Evolutionary conservation across 2,888 invertebrate species (phyloP).

Genomic region (Spodoptera exigua): DNA sequence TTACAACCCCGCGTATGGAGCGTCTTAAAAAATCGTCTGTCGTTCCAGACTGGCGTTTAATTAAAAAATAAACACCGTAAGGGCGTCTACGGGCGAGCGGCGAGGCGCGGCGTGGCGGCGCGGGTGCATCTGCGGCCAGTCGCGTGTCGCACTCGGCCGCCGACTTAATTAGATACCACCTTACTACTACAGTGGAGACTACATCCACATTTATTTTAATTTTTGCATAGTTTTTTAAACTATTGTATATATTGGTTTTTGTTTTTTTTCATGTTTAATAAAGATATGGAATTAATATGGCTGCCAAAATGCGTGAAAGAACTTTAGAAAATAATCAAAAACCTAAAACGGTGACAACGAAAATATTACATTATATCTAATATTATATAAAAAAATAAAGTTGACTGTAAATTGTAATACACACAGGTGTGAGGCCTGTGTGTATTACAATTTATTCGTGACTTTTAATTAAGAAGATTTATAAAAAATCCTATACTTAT

Average conservation of each 20-base stretch:
- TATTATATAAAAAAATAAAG: too few relatives aligned
- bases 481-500: too few relatives aligned
- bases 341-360: too few relatives aligned
- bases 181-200: constrained; percentile 54
- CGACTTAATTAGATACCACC: constrained; percentile 65
- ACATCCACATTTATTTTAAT: constrained; percentile 1
- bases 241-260: neutral
- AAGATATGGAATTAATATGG: too few relatives aligned
- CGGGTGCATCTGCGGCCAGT: constrained; percentile 61
- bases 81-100: constrained; percentile 55
- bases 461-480: too few relatives aligned
- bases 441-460: too few relatives aligned
- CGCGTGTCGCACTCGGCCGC: constrained; percentile 67
- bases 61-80: constrained; percentile 63
- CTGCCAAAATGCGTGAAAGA: too few relatives aligned
- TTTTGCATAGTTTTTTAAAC: neutral
- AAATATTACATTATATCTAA: too few relatives aligned
- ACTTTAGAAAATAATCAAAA: too few relatives aligned
- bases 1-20: constrained; percentile 12
- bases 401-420: too few relatives aligned
- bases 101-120: constrained; percentile 37
- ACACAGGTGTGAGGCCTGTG: too few relatives aligned
- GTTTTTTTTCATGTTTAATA: neutral
- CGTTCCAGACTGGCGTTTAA: constrained; percentile 54
- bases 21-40: constrained; percentile 44